These are phyloP conservation scores for Siniperca scherzeri DNA, from an alignment of 2,797 vertebrate genomes.

Conservation along the genomic window DNA sequence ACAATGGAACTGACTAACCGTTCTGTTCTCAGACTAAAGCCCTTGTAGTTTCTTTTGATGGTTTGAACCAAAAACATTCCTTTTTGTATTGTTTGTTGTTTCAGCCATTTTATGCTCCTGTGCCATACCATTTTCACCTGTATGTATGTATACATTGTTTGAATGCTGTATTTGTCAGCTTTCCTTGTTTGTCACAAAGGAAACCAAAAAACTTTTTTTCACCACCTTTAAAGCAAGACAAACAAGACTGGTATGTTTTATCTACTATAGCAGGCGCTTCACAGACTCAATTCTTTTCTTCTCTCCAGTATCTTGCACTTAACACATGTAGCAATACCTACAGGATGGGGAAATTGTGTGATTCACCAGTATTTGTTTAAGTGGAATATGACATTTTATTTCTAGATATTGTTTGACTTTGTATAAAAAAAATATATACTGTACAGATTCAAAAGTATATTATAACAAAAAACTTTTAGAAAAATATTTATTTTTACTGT, in stretches of 20 bases:
- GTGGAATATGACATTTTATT: conserved; percentile 90
- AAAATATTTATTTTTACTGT: conserved; percentile 99
- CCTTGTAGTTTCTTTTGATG: conserved; percentile 65
- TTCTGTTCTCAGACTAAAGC: conserved; percentile 62
- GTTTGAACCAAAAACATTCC: conserved; percentile 73
- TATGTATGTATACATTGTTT: conserved; percentile 69
- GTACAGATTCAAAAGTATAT: conserved; percentile 90
- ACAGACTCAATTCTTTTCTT: conserved; percentile 85
- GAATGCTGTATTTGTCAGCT: conserved; percentile 70
- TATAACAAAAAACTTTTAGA: conserved; percentile 90
- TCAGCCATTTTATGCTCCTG: conserved; percentile 61
- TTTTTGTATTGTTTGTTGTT: conserved; percentile 74
- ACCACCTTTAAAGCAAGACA: conserved; percentile 76
- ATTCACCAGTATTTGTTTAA: conserved; percentile 92
- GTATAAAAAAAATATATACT: conserved; percentile 92
- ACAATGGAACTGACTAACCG: conserved; percentile 51
- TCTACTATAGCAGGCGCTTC: conserved; percentile 83
- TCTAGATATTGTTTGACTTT: conserved; percentile 92
- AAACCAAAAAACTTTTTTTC: conserved; percentile 78
- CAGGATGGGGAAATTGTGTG: conserved; percentile 83
- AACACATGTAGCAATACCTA: conserved; percentile 95
- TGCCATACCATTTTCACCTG: conserved; percentile 73
- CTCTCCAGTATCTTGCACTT: conserved; percentile 92
- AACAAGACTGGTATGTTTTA: conserved; percentile 83
- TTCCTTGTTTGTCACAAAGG: conserved; percentile 71